Conservation (phyloP, 1,140 invertebrate species). For the Mactra quadrangularis region DNA sequence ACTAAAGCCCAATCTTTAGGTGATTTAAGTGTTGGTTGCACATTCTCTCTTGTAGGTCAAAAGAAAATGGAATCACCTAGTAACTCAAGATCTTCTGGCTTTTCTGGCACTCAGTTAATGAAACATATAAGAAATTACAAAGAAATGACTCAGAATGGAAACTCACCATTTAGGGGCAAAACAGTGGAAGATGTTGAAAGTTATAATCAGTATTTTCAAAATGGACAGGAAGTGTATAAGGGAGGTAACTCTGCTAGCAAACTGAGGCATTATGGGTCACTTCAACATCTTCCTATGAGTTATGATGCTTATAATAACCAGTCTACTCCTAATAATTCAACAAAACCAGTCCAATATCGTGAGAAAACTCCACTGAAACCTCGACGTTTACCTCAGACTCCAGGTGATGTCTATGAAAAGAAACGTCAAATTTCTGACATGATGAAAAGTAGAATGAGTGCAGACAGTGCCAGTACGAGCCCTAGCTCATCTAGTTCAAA, state of each 20-base stretch:
- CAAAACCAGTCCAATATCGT: not conserved
- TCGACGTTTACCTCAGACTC: constrained; percentile 36
- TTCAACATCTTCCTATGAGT: constrained; percentile 50
- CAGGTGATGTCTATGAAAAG: constrained; percentile 50
- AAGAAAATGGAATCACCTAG: constrained; percentile 30
- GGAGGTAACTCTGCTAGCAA: constrained; percentile 25
- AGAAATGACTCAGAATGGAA: constrained; percentile 50
- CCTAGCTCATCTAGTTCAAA: constrained; percentile 44
- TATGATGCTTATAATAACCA: not conserved
- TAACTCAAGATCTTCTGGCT: not conserved
- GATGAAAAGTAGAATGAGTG: constrained; percentile 38
- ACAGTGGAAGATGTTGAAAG: constrained; percentile 33
- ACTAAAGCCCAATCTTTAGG: constrained; percentile 43
- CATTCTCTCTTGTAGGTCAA: constrained; percentile 58
- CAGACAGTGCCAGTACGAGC: constrained; percentile 28
- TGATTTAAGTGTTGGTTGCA: constrained; percentile 44
- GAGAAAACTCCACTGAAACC: constrained; percentile 48
- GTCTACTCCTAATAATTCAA: not conserved
- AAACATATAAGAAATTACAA: constrained; percentile 52
- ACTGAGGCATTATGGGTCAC: constrained; percentile 44
- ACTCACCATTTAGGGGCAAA: constrained; percentile 35
- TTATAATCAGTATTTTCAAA: constrained; percentile 13
- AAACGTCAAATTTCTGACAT: constrained; percentile 39
- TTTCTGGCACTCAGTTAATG: constrained; percentile 48
- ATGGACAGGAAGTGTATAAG: not conserved